Evolutionary conservation across 2,888 invertebrate species (phyloP), one percentile per base, ranked within the genome.

Genomic region (Psylliodes chrysocephalus): DNA sequence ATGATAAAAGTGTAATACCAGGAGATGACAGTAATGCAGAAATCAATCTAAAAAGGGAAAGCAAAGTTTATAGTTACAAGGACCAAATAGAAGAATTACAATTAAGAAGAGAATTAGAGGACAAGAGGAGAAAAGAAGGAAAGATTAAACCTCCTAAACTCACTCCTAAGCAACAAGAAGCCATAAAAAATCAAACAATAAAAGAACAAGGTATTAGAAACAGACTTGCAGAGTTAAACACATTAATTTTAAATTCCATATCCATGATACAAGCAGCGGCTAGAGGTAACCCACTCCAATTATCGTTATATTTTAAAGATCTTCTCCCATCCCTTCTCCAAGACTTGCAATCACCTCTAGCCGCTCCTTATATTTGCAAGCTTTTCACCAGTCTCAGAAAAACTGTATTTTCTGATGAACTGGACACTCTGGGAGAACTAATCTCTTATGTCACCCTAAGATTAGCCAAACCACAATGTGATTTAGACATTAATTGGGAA

Each of bases 61-160:
- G 95, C 81, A 98, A 97, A 83, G 94, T 91, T 1, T 98, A 98
- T 82, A 95, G 96, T 67, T 97, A 95, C 81, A 95, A 96, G 79
- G 98, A 98, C 67, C 98, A 99, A 81, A 86, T 96, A 77, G 98
- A 97, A 77, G 98, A 98, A 81, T 82, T 96, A 71, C 95, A 97
- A 78, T 84, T 98, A 56, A 86, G 94, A n/a, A 89, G 95, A 65
- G 97, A 98, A 83, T 84, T 97, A 15, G 96, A 96, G 73, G 96
- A 95, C 73, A 95, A 95, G 81, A 89, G 90, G 56, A 88, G 89
- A 22, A 88, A 87, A 63, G 92, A 93, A 75, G 94, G 94, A 0
- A 93, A 92, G 80, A 81, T 89, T 35, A 91, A 91, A 73, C 90
- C 89, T 44, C 88, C 89, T 0, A 88, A 90, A 73, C 82, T 92